A percentile compares a stretch with the other conserved stretches of the same genome.
Conservation (phyloP, 2,888 invertebrate species). For the Drosophila lacicola region DNA sequence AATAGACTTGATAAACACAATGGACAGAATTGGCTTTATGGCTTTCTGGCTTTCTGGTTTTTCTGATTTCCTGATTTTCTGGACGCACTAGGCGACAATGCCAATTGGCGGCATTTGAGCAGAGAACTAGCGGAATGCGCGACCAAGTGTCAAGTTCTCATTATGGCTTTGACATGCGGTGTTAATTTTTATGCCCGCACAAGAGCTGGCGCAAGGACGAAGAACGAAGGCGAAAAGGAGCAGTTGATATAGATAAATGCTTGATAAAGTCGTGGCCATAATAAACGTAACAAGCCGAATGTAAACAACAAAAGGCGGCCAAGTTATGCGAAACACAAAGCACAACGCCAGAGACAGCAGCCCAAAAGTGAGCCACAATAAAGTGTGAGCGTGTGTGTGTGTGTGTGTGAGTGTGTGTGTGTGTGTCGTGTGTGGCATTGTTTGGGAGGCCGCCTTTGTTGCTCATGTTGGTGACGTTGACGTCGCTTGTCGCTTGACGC, state of each 20-base stretch:
- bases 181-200: constrained; percentile 55
- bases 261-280: constrained; percentile 31
- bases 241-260: constrained; percentile 36
- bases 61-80: no score
- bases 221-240: constrained; percentile 5
- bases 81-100: background rate
- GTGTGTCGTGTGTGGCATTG: constrained; percentile 49
- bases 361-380: constrained; percentile 36
- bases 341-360: constrained; percentile 15
- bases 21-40: constrained; percentile 24
- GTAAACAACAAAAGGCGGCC: constrained; percentile 57
- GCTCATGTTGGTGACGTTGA: constrained; percentile 73
- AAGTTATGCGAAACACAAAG: constrained; percentile 51
- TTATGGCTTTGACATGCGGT: constrained; percentile 53
- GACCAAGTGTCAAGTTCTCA: constrained; percentile 37
- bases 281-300: constrained; percentile 57
- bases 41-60: background rate
- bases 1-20: constrained; percentile 29
- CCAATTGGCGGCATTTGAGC: constrained; percentile 2
- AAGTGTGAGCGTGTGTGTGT: constrained; percentile 10
- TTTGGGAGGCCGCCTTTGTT: constrained; percentile 63
- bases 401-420: constrained; percentile 29
- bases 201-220: background rate
- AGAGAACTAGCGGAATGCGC: constrained; percentile 13
- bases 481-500: constrained; percentile 74